A percentile compares a stretch with the other conserved stretches of the same genome.
Conservation (phyloP, 2,888 invertebrate species). For the Sesia bembeciformis region DNA sequence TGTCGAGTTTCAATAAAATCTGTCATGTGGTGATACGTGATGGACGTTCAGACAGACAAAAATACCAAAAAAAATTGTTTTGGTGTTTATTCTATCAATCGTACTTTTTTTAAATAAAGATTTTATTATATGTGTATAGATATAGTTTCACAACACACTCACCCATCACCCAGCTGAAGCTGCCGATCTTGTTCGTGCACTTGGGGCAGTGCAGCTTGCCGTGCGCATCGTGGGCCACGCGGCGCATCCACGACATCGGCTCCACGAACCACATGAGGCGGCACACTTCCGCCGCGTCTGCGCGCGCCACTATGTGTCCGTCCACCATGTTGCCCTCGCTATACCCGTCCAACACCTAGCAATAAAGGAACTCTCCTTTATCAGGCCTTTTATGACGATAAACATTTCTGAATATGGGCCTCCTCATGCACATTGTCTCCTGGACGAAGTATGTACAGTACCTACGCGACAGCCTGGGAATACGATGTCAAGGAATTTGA, state of each 20-base stretch:
- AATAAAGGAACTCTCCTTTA: slow-evolving; percentile 10
- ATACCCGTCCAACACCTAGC: slow-evolving; percentile 46
- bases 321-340: slow-evolving; percentile 50
- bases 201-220: slow-evolving; percentile 92
- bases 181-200: slow-evolving; percentile 88
- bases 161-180: slow-evolving; percentile 94
- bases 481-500: too few species aligned
- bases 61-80: too few species aligned
- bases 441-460: neutral
- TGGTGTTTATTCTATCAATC: too few species aligned
- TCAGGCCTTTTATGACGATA: too few species aligned
- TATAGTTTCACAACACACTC: slow-evolving; percentile 12
- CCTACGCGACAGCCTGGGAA: too few species aligned
- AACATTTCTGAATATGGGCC: neutral
- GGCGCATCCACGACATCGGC: slow-evolving; percentile 92
- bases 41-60: too few species aligned
- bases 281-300: slow-evolving; percentile 67
- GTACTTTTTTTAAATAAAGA: too few species aligned
- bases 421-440: too few species aligned
- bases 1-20: too few species aligned
- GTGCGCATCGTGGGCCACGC: slow-evolving; percentile 78
- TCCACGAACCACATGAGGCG: slow-evolving; percentile 88
- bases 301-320: slow-evolving; percentile 31
- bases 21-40: too few species aligned
- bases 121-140: too few species aligned